phyloP scores from a whole-genome alignment of 2,888 invertebrate genomes.

The Philereme transversata region DNA sequence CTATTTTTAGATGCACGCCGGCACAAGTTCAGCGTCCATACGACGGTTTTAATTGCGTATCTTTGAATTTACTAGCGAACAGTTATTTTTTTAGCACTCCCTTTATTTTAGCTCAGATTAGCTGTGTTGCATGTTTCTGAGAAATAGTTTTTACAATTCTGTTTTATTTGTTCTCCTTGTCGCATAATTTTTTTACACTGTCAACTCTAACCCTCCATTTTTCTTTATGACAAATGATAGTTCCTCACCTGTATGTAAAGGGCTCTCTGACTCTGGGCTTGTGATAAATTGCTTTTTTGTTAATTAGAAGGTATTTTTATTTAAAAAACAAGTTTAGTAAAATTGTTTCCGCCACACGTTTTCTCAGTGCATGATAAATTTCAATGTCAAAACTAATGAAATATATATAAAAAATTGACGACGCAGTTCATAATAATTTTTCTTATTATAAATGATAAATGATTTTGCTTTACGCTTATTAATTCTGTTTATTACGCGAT shows the following conservation, averaged over 20 bases:
- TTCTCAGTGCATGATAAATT: background rate
- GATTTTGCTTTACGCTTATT: constrained; percentile 57
- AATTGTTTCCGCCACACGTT: background rate
- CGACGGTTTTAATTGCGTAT: constrained; percentile 46
- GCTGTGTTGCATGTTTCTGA: constrained; percentile 1
- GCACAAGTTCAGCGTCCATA: constrained; percentile 43
- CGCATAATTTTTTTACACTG: constrained; percentile 26
- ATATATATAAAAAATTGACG: constrained; percentile 27
- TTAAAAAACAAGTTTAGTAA: background rate
- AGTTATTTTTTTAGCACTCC: constrained; percentile 7
- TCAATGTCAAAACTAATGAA: constrained; percentile 4
- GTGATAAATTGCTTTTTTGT: constrained; percentile 20
- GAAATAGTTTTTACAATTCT: constrained; percentile 9
- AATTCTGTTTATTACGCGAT: constrained; percentile 55
- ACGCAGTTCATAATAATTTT: constrained; percentile 38
- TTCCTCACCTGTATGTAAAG: constrained; percentile 23
- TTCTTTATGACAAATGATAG: constrained; percentile 31
- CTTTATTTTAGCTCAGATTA: constrained; percentile 9
- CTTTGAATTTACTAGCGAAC: constrained; percentile 18
- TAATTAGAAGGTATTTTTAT: background rate
- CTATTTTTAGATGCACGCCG: constrained; percentile 61
- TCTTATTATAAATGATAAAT: constrained; percentile 58
- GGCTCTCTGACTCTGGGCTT: constrained; percentile 16
- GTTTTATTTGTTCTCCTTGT: constrained; percentile 21
- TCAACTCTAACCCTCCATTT: constrained; percentile 25